Evolutionary conservation across 1,140 invertebrate genomes (phyloP).

Genomic region (Drosophila nasuta): DNA sequence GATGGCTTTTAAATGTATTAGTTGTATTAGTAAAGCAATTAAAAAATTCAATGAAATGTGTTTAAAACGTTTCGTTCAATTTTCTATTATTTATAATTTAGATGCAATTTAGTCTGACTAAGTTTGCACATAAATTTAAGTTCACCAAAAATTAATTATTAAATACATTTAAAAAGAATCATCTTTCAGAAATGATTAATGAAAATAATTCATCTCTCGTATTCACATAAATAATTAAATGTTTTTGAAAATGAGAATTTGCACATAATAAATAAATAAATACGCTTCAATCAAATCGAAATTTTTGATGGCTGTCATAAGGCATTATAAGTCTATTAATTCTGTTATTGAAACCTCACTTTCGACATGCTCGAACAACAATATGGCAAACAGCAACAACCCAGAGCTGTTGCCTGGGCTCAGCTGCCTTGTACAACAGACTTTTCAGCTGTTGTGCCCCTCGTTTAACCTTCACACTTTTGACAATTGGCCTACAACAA

Average conservation of each 20-base stretch:
- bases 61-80: too few relatives aligned
- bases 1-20: not conserved
- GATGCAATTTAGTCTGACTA: too few relatives aligned
- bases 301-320: not conserved
- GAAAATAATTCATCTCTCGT: too few relatives aligned
- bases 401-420: not conserved
- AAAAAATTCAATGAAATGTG: too few relatives aligned
- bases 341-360: not conserved
- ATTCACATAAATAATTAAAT: too few relatives aligned
- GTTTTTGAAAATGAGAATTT: not conserved
- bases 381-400: not conserved
- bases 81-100: too few relatives aligned
- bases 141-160: too few relatives aligned
- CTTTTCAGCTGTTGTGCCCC: slow-evolving; percentile 16
- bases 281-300: not conserved
- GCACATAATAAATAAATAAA: not conserved
- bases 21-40: too few relatives aligned
- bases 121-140: too few relatives aligned
- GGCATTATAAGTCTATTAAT: slow-evolving; percentile 8
- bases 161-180: too few relatives aligned
- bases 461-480: slow-evolving; percentile 67
- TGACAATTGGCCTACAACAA: slow-evolving; percentile 44
- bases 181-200: too few relatives aligned
- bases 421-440: not conserved
- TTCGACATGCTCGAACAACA: slow-evolving; percentile 2